Conservation (phyloP, 2,113 vertebrate species). For the Haplochromis burtoni region DNA sequence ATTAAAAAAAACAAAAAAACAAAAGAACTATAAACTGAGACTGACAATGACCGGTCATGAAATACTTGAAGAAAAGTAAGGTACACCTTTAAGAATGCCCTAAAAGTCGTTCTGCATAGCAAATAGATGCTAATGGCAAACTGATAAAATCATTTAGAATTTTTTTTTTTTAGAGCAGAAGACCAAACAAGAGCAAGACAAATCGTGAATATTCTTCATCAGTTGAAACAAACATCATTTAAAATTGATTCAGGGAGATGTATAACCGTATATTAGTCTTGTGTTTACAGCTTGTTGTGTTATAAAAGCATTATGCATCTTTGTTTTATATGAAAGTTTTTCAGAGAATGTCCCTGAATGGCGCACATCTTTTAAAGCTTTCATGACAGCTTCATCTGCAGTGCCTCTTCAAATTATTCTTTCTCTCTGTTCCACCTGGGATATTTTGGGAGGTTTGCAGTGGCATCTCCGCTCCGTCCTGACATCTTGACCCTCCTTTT, state of each 20-base stretch:
- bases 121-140: neutral
- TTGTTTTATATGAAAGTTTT: neutral
- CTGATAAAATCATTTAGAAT: neutral
- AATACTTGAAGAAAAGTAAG: neutral
- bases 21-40: neutral
- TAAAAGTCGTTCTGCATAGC: fast-evolving
- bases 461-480: neutral
- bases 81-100: neutral
- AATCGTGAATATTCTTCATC: fast-evolving
- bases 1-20: too few relatives aligned
- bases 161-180: neutral
- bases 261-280: fast-evolving
- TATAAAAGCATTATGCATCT: neutral
- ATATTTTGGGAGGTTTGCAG: neutral
- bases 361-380: neutral
- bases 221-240: neutral
- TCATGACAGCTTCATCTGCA: neutral
- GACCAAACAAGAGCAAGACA: neutral
- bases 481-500: slow-evolving; percentile 4
- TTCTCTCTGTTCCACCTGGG: neutral
- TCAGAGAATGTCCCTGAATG: neutral
- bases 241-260: neutral
- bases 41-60: fast-evolving
- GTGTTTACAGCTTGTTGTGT: neutral
- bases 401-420: neutral